These are phyloP conservation scores for Protophormia terraenovae DNA, from an alignment of 2,888 invertebrate species.

Conservation along the genomic window DNA sequence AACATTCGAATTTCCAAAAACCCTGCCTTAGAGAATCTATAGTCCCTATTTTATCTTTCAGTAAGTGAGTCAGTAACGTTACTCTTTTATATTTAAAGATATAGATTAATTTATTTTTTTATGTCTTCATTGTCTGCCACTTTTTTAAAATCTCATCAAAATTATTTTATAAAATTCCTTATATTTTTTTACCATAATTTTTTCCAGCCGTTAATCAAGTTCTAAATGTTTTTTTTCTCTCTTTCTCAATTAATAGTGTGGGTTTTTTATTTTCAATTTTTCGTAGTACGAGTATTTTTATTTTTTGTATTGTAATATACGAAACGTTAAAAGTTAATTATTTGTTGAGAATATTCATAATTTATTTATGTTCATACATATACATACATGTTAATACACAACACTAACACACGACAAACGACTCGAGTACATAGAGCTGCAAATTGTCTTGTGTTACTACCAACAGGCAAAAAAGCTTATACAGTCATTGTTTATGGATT, in stretches of 20 bases:
- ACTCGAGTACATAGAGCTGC: neutral
- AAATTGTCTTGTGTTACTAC: constrained; percentile 38
- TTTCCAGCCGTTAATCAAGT: constrained; percentile 18
- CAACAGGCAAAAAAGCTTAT: constrained; percentile 7
- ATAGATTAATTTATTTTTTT: too few relatives aligned
- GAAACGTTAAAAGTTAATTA: constrained; percentile 62
- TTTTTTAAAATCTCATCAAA: too few relatives aligned
- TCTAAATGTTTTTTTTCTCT: neutral
- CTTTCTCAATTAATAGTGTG: neutral
- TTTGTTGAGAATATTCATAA: constrained; percentile 65
- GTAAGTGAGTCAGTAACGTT: too few relatives aligned
- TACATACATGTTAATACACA: neutral
- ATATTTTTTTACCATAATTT: too few relatives aligned
- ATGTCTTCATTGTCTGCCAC: too few relatives aligned
- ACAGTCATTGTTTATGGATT: neutral
- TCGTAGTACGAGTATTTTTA: too few relatives aligned
- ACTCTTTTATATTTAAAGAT: too few relatives aligned
- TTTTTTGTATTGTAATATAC: neutral
- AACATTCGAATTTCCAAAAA: too few relatives aligned
- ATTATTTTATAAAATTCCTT: too few relatives aligned
- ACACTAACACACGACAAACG: neutral
- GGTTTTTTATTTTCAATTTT: neutral
- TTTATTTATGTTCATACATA: constrained; percentile 41
- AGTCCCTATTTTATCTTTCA: too few relatives aligned
- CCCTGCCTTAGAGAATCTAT: too few relatives aligned